These are phyloP conservation scores for Hydrolagus colliei DNA, from an alignment of 2,797 vertebrate genomes.

Conservation along the genomic window DNA sequence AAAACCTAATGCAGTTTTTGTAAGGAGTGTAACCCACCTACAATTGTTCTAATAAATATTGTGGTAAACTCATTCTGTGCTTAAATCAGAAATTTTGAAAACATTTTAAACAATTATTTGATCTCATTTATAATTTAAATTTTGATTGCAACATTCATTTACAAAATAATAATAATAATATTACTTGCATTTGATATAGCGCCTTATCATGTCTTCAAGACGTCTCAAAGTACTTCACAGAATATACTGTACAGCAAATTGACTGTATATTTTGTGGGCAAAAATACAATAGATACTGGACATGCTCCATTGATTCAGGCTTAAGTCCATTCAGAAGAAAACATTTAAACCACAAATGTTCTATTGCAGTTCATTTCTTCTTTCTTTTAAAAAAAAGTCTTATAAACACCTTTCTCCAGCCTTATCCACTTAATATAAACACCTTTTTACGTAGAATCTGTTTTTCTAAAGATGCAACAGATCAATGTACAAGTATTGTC, in stretches of 20 bases:
- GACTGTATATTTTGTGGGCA: no score
- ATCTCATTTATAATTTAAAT: no score
- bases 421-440: neutral
- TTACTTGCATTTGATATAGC: no score
- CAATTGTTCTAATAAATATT: conserved; percentile 42
- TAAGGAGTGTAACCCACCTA: conserved; percentile 40
- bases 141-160: neutral
- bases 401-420: neutral
- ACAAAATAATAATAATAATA: neutral
- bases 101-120: neutral
- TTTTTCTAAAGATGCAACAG: neutral
- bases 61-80: conserved; percentile 38
- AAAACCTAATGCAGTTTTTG: conserved; percentile 40
- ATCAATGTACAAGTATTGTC: no score
- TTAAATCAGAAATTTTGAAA: neutral
- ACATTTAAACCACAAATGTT: conserved; percentile 18
- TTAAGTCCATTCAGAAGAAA: neutral
- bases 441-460: neutral
- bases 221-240: no score
- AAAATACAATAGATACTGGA: neutral
- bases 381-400: neutral
- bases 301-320: neutral
- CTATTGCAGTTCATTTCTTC: neutral
- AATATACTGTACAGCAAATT: no score
- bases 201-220: no score